Percentiles rank a stretch among this genome's conserved stretches.
phyloP scores from a whole-genome alignment of 1,140 invertebrate genomes.

The Nasonia longicornis region DNA sequence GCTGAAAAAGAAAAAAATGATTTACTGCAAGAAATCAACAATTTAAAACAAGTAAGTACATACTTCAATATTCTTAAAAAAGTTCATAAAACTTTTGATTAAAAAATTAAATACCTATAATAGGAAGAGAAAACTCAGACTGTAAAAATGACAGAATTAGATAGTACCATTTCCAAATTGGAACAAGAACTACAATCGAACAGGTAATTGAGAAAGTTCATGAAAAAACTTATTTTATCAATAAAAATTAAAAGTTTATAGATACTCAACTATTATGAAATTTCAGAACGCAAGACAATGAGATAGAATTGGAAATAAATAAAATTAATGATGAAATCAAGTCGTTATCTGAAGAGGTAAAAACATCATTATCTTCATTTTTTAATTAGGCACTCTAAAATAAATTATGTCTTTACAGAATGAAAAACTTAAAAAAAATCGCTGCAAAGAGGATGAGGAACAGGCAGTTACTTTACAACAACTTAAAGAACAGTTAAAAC shows the following conservation, averaged over 20 bases:
- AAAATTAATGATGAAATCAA: constrained; percentile 19
- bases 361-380: background rate
- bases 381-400: background rate
- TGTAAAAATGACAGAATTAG: background rate
- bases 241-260: background rate
- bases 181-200: constrained; percentile 6
- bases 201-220: constrained; percentile 10
- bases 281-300: constrained; percentile 24
- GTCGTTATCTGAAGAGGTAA: constrained; percentile 35
- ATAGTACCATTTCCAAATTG: constrained; percentile 6
- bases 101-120: background rate
- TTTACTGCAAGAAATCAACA: constrained; percentile 15
- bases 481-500: constrained; percentile 20
- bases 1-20: constrained; percentile 21
- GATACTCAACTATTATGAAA: background rate
- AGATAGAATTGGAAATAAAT: constrained; percentile 4
- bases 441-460: background rate
- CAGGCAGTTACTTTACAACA: constrained; percentile 27
- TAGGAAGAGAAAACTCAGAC: background rate
- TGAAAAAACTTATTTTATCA: background rate
- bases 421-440: constrained; percentile 9
- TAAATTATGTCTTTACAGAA: background rate
- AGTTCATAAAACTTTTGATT: background rate
- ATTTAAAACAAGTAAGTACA: constrained; percentile 31
- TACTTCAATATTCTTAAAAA: background rate